Base-by-base conservation (phyloP, 1,140 invertebrate genomes). In the Cheumatopsyche charites region DNA sequence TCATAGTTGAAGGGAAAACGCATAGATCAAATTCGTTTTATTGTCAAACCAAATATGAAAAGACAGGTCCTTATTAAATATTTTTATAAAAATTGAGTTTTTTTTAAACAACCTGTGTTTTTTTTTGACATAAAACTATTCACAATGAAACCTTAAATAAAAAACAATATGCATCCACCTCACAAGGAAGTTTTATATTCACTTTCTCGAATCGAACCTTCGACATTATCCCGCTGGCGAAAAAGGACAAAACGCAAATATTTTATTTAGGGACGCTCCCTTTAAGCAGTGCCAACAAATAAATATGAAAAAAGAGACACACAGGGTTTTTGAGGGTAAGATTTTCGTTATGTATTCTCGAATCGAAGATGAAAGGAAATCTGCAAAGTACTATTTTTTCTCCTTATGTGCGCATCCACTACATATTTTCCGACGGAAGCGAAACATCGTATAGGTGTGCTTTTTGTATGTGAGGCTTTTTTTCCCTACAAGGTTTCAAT, bases 321-420 rank as follows among this genome's bases (percentile, higher is more conserved):
- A 36, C 29, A 9, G 29, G 29, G 29, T 36, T 36, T 36, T 36
- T 36, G 29, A 36, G 29, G 3, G 29, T n/a, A 52, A 52, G 47
- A 52, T 52, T 52, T 52, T 52, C 47, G 47, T 52, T 52, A 52
- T 52, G 19, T 52, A 52, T 52, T 15, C 47, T 17, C 47, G 47
- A 52, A 52, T 52, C 47, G 47, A 52, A 52, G 47, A 52, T 52
- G 47, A 52, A 52, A 52, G 47, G 47, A 52, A 52, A 52, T 52
- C 47, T 11, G 47, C 47, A 52, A 17, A 52, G 47, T 52, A 52
- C 47, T 9, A 52, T 52, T 52, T 52, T 52, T 52, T 15, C n/a
- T 17, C 9, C 3, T 36, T 36, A 36, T 36, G 9, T 36, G 29
- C 9, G 9, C 9, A 36, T 36, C n/a, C n/a, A n/a, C n/a, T n/a